These are phyloP conservation scores for Lepidurus apus DNA, from an alignment of 1,140 invertebrate species.

Conservation along the genomic window DNA sequence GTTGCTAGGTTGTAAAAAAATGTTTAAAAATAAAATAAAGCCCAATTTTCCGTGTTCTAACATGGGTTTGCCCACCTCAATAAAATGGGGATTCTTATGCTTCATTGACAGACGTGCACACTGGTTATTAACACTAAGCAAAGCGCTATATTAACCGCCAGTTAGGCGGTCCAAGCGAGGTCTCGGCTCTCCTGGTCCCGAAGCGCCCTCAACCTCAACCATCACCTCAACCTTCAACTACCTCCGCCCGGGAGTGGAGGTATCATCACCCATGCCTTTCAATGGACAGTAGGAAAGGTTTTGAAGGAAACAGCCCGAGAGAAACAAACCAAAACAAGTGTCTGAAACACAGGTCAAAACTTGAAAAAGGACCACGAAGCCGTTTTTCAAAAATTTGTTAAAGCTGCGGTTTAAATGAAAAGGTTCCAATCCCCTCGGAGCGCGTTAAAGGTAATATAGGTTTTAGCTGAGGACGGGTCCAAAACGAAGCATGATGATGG, in stretches of 20 bases:
- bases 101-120: conserved; percentile 8
- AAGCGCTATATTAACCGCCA: too few species aligned
- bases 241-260: too few species aligned
- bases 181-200: too few species aligned
- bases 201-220: too few species aligned
- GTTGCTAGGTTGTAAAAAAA: not conserved
- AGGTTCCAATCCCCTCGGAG: not conserved
- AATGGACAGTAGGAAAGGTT: too few species aligned
- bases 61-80: conserved; percentile 18
- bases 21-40: not conserved
- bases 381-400: not conserved
- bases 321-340: too few species aligned
- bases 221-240: too few species aligned
- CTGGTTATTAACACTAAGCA: not conserved
- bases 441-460: conserved; percentile 19
- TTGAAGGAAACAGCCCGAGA: too few species aligned
- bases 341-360: too few species aligned
- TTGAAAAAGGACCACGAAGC: too few species aligned
- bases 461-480: not conserved
- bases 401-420: not conserved
- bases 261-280: too few species aligned
- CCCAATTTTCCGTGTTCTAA: conserved; percentile 4
- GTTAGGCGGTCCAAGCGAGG: too few species aligned
- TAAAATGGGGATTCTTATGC: not conserved
- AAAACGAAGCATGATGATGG: not conserved